Percentiles rank a stretch among this genome's conserved stretches.
Evolutionary conservation across 2,888 invertebrate genomes (phyloP).

Genomic region (Eutolmus rufibarbis): DNA sequence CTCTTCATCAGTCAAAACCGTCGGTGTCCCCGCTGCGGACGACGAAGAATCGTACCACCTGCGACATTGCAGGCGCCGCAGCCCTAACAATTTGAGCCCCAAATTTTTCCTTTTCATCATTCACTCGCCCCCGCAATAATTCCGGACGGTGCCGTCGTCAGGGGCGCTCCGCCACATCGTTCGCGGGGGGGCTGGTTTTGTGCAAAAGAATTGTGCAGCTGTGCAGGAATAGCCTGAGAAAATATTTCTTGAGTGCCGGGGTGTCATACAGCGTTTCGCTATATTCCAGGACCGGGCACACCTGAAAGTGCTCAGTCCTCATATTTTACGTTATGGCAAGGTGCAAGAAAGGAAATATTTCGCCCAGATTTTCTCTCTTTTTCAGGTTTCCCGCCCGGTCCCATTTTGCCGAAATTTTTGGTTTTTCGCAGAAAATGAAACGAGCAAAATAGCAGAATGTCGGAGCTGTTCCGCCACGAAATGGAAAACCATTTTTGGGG

Average conservation of each 20-base stretch:
- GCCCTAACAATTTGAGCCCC: neutral
- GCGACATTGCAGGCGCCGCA: neutral
- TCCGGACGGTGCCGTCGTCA: neutral
- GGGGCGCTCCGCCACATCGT: neutral
- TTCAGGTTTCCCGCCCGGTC: neutral
- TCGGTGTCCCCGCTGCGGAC: neutral
- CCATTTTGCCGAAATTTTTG: slow-evolving; percentile 26
- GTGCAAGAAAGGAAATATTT: neutral
- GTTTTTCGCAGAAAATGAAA: slow-evolving; percentile 18
- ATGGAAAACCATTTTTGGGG: neutral
- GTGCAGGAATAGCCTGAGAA: neutral
- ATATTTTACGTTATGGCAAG: slow-evolving; percentile 7
- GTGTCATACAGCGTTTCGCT: slow-evolving; percentile 10
- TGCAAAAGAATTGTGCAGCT: slow-evolving; percentile 13
- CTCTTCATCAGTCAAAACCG: neutral
- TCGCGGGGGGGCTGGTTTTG: neutral
- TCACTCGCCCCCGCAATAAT: neutral
- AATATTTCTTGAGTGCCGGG: slow-evolving; percentile 12
- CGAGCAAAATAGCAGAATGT: slow-evolving; percentile 5
- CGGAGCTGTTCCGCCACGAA: neutral
- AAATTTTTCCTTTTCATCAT: neutral
- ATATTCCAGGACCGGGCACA: neutral
- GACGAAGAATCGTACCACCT: neutral
- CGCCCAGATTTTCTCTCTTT: neutral
- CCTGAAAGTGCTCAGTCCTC: neutral